A percentile compares a stretch with the other conserved stretches of the same genome.
Conservation (phyloP, 1,140 invertebrate genomes). For the Drosophila nigrodunni region DNA sequence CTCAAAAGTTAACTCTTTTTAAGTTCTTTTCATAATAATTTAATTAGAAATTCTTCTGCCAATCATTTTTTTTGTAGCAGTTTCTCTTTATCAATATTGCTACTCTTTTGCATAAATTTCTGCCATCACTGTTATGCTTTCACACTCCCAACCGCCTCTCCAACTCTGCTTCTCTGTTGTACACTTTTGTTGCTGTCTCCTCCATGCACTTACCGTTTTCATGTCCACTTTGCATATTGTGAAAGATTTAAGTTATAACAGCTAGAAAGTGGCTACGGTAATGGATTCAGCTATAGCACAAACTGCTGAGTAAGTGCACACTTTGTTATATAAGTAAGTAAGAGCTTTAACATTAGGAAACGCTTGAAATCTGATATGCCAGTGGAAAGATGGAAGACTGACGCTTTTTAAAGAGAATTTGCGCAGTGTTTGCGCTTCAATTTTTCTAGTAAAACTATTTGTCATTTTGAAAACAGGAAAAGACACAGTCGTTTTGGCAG, state of each 20-base stretch:
- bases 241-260: slow-evolving; percentile 25
- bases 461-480: background rate
- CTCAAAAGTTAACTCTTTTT: too few relatives aligned
- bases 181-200: background rate
- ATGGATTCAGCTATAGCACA: slow-evolving; percentile 5
- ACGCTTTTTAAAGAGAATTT: too few relatives aligned
- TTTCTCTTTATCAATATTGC: too few relatives aligned
- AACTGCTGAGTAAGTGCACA: slow-evolving; percentile 1
- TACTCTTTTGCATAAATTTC: too few relatives aligned
- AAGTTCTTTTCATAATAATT: too few relatives aligned
- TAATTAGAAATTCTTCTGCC: too few relatives aligned
- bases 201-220: slow-evolving; percentile 7
- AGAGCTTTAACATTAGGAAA: background rate
- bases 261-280: slow-evolving; percentile 22
- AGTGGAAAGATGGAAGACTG: background rate
- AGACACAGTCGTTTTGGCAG: slow-evolving; percentile 22
- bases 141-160: background rate
- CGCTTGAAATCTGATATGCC: background rate
- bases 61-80: too few relatives aligned
- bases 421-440: background rate
- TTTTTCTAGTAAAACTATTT: background rate
- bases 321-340: background rate
- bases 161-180: background rate
- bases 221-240: slow-evolving; percentile 34
- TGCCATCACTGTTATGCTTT: too few relatives aligned